Evolutionary conservation across 2,797 vertebrate species (phyloP).

Genomic region (Sparus aurata): DNA sequence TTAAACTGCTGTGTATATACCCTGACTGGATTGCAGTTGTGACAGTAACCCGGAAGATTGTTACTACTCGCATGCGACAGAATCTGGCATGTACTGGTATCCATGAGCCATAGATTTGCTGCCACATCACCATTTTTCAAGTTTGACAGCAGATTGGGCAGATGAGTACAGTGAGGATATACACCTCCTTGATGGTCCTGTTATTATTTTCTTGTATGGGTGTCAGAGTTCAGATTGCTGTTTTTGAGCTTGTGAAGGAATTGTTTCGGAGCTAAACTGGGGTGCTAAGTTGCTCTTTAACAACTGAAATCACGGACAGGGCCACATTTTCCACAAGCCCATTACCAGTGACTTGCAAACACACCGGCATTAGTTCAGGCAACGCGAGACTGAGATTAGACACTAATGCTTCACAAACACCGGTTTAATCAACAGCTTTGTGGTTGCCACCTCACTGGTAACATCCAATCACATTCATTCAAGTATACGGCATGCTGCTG

Average conservation of each 20-base stretch:
- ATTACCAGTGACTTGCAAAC: not conserved
- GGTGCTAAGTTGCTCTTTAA: not conserved
- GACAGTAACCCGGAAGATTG: not conserved
- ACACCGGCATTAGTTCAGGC: not conserved
- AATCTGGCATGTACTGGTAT: not conserved
- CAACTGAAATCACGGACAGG: not conserved
- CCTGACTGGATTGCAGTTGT: too few relatives aligned
- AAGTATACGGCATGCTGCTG: not conserved
- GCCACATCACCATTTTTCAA: not conserved
- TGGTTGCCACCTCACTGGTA: not conserved
- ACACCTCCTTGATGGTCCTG: not conserved
- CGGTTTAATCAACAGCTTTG: conserved; percentile 10
- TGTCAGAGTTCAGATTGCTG: not conserved
- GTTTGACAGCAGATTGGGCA: not conserved
- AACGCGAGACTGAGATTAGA: not conserved
- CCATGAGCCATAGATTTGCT: not conserved
- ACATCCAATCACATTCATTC: not conserved
- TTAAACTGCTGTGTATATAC: too few relatives aligned
- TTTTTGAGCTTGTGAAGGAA: too few relatives aligned
- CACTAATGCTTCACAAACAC: conserved; percentile 27
- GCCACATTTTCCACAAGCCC: not conserved
- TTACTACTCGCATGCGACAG: not conserved
- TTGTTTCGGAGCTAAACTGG: not conserved
- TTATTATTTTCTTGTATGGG: not conserved
- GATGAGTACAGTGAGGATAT: not conserved